These are phyloP conservation scores for Lampropteryx suffumata DNA, from an alignment of 2,888 invertebrate genomes.

Conservation along the genomic window DNA sequence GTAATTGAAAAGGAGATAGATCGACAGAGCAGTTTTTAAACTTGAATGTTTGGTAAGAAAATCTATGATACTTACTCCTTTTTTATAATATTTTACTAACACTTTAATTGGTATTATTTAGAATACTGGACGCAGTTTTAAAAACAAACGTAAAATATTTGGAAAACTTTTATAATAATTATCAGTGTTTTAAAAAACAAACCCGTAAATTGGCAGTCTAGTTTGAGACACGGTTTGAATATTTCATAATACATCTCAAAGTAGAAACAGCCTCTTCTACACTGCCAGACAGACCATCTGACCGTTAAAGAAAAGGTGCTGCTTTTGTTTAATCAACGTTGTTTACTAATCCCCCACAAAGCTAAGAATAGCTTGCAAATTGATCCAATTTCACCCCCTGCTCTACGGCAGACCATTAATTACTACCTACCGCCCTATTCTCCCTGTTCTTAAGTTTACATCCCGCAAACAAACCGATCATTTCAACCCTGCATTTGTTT, in stretches of 20 bases:
- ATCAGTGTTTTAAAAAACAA: too few species aligned
- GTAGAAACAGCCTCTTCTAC: neutral
- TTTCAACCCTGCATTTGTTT: constrained; percentile 69
- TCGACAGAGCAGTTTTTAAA: neutral
- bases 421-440: constrained; percentile 61
- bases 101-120: too few species aligned
- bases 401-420: constrained; percentile 72
- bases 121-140: too few species aligned
- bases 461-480: constrained; percentile 77
- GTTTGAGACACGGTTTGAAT: neutral
- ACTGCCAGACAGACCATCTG: constrained; percentile 7
- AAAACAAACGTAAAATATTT: too few species aligned
- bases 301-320: constrained; percentile 27
- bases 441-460: constrained; percentile 66
- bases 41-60: too few species aligned
- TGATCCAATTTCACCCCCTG: constrained; percentile 76
- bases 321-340: constrained; percentile 55
- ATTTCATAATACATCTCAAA: neutral
- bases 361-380: constrained; percentile 70
- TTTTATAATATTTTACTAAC: too few species aligned
- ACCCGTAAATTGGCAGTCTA: neutral
- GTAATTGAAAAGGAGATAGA: constrained; percentile 17
- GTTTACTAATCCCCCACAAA: constrained; percentile 54
- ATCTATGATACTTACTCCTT: too few species aligned
- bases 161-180: too few species aligned